Evolutionary conservation across 2,797 vertebrate species (phyloP), one percentile per base, ranked within the genome.

Genomic region (Tapera naevia): DNA sequence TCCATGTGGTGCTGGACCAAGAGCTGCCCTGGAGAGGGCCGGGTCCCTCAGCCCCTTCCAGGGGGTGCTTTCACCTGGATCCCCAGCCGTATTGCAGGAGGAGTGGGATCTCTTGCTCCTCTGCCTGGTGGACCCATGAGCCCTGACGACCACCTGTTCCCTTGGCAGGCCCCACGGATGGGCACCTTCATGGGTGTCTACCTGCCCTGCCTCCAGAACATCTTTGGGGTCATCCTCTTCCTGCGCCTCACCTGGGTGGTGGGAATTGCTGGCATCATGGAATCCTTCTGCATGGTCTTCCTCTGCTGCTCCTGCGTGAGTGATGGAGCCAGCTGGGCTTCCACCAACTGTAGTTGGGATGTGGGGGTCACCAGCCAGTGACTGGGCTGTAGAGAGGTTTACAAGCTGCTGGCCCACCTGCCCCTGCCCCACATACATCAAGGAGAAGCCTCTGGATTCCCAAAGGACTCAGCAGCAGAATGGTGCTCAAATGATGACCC

Each of bases 101-200:
- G 73, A 92, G 9, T 0, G 0, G 39, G 35, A 71, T 8, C 19
- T 32, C 48, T 60, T 1, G 8, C 64, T 92, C 43, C 56, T 61
- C 69, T 66, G 45, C 28, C 41, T 23, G 41, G 16, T 39, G 25
- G 45, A 8, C 54, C 37, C 0, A 0, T 23, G 61, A 67, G 25
- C 28, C 25, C 89, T 93, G 56, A 66, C 7, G 7, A 41, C 19
- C 65, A 4, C 3, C 27, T 5, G 25, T 66, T 91, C 81, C 37
- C 24, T 88, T 3, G 28, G 28, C 98, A 99, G 99, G 99, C 99
- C 56, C 99, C 99, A 1, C 98, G 99, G 89, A 98, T 99, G 98
- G 99, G 99, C 93, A 99, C 99, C 73, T 98, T 99, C 97, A 99
- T 99, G 99, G 99, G 99, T 1, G 99, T 99, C 73, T 99, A 99